These are phyloP conservation scores for Aythya fuligula DNA, from an alignment of 2,797 vertebrate species.

Conservation along the genomic window DNA sequence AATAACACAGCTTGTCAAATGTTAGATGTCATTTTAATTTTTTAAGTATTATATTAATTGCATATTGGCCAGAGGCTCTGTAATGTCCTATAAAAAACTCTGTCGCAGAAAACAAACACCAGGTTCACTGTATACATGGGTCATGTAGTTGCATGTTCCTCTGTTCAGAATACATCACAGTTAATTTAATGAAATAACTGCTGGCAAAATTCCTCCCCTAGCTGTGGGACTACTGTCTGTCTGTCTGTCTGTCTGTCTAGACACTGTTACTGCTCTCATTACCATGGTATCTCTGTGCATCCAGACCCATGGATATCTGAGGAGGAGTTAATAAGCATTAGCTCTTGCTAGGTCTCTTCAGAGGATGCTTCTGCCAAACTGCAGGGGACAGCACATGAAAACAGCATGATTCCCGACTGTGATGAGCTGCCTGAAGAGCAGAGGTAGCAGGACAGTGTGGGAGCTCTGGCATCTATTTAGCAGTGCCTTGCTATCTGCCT, in stretches of 20 bases:
- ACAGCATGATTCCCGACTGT: not conserved
- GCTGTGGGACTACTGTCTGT: not conserved
- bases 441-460: not conserved
- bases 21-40: not conserved
- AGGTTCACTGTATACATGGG: not conserved
- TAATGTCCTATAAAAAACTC: not conserved
- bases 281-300: conserved; percentile 13
- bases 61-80: not conserved
- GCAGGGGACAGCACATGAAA: conserved; percentile 25
- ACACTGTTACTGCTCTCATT: conserved; percentile 26
- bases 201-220: not conserved
- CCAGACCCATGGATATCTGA: conserved; percentile 24
- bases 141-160: not conserved
- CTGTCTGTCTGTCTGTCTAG: conserved; percentile 50
- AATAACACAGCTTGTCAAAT: not conserved
- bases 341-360: conserved; percentile 22
- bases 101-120: not conserved
- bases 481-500: conserved; percentile 19
- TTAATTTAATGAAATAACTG: conserved; percentile 5
- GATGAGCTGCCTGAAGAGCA: conserved; percentile 8
- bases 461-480: conserved; percentile 18
- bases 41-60: not conserved
- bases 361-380: conserved; percentile 45
- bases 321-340: conserved; percentile 39
- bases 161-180: not conserved